Evolutionary conservation across 2,797 vertebrate species (phyloP), one percentile per base, ranked within the genome.

Genomic region (Oreochromis mossambicus): DNA sequence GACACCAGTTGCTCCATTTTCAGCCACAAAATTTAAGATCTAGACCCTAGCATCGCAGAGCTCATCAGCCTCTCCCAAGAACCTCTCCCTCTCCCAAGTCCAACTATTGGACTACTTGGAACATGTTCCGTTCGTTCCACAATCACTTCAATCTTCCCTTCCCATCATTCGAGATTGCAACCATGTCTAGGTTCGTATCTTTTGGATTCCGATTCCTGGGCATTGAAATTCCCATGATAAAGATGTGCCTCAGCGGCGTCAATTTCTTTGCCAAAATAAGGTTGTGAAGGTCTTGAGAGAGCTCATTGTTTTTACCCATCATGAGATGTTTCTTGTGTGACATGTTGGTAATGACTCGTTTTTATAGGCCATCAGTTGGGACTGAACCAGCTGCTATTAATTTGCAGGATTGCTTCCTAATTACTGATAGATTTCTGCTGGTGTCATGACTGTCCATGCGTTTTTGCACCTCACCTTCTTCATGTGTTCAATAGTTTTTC

Each of bases 91-190:
- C 26, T 26, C 26, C 4, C 26, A 26, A 26, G 4, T 26, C 26
- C 26, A 26, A 26, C 26, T 26, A 26, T 26, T 26, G 26, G 26
- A 26, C 26, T 26, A 26, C 32, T 34, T 19, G 29, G 56, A 61
- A 61, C 56, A 61, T 12, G 32, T 36, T 61, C 32, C 0, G 0
- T 61, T n/a, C 11, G 3, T 61, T 63, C 58, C 32, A 63, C 17
- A 63, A n/a, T 63, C 32, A 63, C 17, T 63, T 63, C 17, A n/a
- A 36, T 36, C 58, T 63, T 63, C 32, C 32, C 58, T 34, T 63
- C 29, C 17, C 1, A 3, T 63, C 17, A 63, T 63, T 63, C 11
- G 17, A 63, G 32, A 63, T 63, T 36, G 17, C 32, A n/a, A 36
- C 6, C 32, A 63, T 1, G 2, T 63, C 58, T 63, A 36, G 6